A percentile compares a stretch with the other conserved stretches of the same genome.
These are phyloP conservation scores for Pica pica DNA, from an alignment of 2,113 vertebrate genomes.

Conservation along the genomic window DNA sequence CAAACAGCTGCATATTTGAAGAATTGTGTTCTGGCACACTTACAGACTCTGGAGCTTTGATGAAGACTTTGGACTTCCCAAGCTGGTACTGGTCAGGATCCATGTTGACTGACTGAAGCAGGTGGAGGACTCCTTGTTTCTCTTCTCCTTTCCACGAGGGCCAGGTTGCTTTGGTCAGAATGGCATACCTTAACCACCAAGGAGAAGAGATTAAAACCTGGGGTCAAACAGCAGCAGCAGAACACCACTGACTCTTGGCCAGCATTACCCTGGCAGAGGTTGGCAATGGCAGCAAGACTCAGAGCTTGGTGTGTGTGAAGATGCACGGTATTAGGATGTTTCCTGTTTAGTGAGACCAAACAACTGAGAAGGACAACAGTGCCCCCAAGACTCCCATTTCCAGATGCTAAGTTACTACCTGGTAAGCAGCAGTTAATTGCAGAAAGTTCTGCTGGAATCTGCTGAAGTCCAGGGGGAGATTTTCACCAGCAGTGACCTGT, in stretches of 20 bases:
- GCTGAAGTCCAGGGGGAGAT: background rate
- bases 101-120: conserved; percentile 92
- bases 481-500: background rate
- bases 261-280: background rate
- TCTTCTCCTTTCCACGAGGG: conserved; percentile 92
- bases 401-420: background rate
- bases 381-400: background rate
- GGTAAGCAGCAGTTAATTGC: background rate
- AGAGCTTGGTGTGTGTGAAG: background rate
- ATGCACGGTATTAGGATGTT: background rate
- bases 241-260: background rate
- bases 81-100: conserved; percentile 96
- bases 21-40: conserved; percentile 13
- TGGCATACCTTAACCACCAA: conserved; percentile 83
- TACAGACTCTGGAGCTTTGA: conserved; percentile 97
- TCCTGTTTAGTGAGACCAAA: background rate
- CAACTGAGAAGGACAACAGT: background rate
- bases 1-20: background rate
- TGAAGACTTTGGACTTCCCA: conserved; percentile 89
- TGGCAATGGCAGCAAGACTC: background rate
- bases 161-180: conserved; percentile 96
- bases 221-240: background rate
- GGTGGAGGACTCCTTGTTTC: conserved; percentile 90
- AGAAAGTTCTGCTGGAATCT: background rate
- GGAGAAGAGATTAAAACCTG: background rate